A percentile compares a stretch with the other conserved stretches of the same genome.
Conservation (phyloP, 2,888 invertebrate species). For the Stenodema calcarata region DNA sequence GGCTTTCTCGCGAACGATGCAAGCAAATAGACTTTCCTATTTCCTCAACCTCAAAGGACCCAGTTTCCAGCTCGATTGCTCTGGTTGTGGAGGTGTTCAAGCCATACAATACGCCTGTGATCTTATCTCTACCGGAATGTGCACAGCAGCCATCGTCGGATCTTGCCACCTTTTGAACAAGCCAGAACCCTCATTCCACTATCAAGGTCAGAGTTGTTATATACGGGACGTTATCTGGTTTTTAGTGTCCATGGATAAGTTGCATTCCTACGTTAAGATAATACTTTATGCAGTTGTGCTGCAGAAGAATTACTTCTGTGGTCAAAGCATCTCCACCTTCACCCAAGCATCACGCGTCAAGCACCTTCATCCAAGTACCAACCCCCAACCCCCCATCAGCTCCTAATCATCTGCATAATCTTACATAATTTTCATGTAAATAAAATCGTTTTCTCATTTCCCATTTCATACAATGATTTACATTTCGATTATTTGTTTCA, state of each 20-base stretch:
- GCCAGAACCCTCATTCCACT: constrained; percentile 87
- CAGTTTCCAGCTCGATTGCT: constrained; percentile 70
- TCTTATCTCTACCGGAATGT: constrained; percentile 61
- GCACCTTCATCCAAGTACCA: too few species aligned
- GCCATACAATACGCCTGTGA: constrained; percentile 65
- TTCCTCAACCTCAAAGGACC: constrained; percentile 67
- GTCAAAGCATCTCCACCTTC: too few species aligned
- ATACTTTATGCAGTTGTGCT: too few species aligned
- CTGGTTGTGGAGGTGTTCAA: constrained; percentile 71
- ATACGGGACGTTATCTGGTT: too few species aligned
- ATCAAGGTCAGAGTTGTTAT: constrained; percentile 64
- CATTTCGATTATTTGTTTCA: background rate
- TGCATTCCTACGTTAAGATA: too few species aligned
- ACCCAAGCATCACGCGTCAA: too few species aligned
- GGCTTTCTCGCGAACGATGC: constrained; percentile 70
- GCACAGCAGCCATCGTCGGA: constrained; percentile 68
- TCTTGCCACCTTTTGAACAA: constrained; percentile 67
- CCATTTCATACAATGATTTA: too few species aligned
- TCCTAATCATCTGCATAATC: too few species aligned
- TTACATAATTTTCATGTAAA: too few species aligned
- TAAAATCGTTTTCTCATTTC: too few species aligned
- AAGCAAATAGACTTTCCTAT: constrained; percentile 69
- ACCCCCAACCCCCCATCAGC: too few species aligned
- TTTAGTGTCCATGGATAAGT: background rate
- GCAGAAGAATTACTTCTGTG: too few species aligned